These are phyloP conservation scores for Nomada fabriciana DNA, from an alignment of 2,888 invertebrate genomes.

Conservation along the genomic window DNA sequence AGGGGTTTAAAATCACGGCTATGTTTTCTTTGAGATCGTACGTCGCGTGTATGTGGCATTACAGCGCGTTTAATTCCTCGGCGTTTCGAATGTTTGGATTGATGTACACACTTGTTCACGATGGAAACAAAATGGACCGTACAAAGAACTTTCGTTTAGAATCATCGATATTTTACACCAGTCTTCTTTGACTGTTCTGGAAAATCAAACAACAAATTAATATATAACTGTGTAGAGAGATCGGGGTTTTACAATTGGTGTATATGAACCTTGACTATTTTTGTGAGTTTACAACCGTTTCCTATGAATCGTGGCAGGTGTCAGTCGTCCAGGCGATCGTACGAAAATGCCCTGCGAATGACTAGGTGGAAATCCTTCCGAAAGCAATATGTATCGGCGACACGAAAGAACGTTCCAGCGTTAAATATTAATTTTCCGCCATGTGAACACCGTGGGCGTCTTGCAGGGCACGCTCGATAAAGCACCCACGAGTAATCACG, in stretches of 20 bases:
- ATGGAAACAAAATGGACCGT: not conserved
- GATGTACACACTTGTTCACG: not conserved
- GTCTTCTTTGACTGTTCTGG: no score
- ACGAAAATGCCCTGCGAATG: conserved; percentile 34
- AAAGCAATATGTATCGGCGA: conserved; percentile 16
- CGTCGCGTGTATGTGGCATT: conserved; percentile 23
- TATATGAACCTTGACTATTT: not conserved
- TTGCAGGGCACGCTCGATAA: conserved; percentile 61
- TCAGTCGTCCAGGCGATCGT: conserved; percentile 13
- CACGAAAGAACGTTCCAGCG: conserved; percentile 42
- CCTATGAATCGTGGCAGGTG: conserved; percentile 50
- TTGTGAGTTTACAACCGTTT: not conserved
- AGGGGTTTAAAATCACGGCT: conserved; percentile 69
- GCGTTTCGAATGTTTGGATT: not conserved
- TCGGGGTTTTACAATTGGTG: no score
- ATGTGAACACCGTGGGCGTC: conserved; percentile 36
- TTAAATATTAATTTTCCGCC: conserved; percentile 71
- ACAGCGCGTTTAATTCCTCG: conserved; percentile 4
- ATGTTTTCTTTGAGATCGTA: conserved; percentile 48
- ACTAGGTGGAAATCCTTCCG: conserved; percentile 35
- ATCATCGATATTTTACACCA: not conserved
- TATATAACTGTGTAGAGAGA: no score
- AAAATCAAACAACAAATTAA: no score
- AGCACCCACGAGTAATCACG: conserved; percentile 61
- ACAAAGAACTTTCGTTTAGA: not conserved